phyloP scores from a whole-genome alignment of 2,797 vertebrate genomes.

The Pangasius macronema region DNA sequence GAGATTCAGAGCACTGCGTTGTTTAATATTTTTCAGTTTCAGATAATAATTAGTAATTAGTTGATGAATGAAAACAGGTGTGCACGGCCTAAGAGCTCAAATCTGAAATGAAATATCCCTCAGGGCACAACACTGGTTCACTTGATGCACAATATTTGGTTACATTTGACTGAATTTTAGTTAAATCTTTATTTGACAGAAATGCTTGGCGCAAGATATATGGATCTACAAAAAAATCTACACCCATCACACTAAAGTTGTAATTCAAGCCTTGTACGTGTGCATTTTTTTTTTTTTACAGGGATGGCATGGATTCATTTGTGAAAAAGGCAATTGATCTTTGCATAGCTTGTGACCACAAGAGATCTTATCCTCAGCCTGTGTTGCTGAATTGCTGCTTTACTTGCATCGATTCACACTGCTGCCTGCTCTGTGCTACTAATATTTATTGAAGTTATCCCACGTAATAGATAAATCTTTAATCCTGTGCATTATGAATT shows the following conservation, averaged over 20 bases:
- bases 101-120: neutral
- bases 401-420: slow-evolving; percentile 47
- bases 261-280: slow-evolving; percentile 23
- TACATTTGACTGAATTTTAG: neutral
- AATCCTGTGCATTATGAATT: slow-evolving; percentile 43
- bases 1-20: neutral
- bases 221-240: neutral
- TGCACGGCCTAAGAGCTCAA: neutral
- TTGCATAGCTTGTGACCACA: slow-evolving; percentile 40
- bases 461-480: slow-evolving; percentile 45
- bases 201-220: neutral
- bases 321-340: slow-evolving; percentile 47
- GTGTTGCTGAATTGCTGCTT: slow-evolving; percentile 46
- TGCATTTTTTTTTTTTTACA: slow-evolving; percentile 28
- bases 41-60: neutral
- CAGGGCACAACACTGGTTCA: neutral
- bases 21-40: slow-evolving; percentile 2
- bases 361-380: slow-evolving; percentile 47
- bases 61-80: slow-evolving; percentile 7
- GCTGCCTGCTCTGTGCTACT: slow-evolving; percentile 7
- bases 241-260: slow-evolving; percentile 3
- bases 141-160: neutral
- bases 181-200: slow-evolving; percentile 1
- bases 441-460: slow-evolving; percentile 42
- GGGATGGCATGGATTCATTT: slow-evolving; percentile 45